Evolutionary conservation across 1,140 invertebrate species (phyloP), one percentile per base, ranked within the genome.

Genomic region (Eulimnadia texana): DNA sequence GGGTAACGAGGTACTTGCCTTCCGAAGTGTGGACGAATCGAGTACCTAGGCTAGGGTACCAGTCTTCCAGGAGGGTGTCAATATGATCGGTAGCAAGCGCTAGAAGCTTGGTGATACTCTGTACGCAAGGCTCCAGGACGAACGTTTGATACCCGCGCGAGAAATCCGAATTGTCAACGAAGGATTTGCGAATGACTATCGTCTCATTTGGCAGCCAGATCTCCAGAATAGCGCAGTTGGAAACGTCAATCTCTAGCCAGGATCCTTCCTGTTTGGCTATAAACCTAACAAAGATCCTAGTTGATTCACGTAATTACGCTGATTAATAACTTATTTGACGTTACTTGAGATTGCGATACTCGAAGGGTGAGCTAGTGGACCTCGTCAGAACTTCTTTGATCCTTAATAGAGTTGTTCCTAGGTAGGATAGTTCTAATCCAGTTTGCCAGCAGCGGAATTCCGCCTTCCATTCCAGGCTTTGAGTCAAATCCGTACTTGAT

Each of bases 1-100:
- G 77, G 0, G 92, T 98, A 10, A 99, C 90, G 24, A 99, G 74
- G 70, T 96, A 88, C 65, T 90, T 84, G 1, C 96, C 96, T 71
- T 96, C 93, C 0, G 92, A 94, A 0, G 93, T 98, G 70, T 99
- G 96, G 1, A 94, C 91, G 75, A 99, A 99, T 50, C 95, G 79
- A 1, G 94, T 98, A 3, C 65, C 86, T 51, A 94, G 75, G 0
- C 90, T 90, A 0, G 93, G 93, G 76, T 95, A 98, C 95, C 96
- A 99, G 73, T 99, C 96, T 73, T 99, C 96, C 0, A 99, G 73
- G 23, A 99, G 73, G 56, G 93, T 86, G 72, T 99, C 96, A 66
- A 99, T 90, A 70, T 98, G 93, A 72, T 97, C 93, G 0, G 97
- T 90, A n/a, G 92, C 82, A 19, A 95, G 73, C 0, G 93, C 88